phyloP scores from a whole-genome alignment of 1,140 invertebrate genomes.

The Cydia strobilella region DNA sequence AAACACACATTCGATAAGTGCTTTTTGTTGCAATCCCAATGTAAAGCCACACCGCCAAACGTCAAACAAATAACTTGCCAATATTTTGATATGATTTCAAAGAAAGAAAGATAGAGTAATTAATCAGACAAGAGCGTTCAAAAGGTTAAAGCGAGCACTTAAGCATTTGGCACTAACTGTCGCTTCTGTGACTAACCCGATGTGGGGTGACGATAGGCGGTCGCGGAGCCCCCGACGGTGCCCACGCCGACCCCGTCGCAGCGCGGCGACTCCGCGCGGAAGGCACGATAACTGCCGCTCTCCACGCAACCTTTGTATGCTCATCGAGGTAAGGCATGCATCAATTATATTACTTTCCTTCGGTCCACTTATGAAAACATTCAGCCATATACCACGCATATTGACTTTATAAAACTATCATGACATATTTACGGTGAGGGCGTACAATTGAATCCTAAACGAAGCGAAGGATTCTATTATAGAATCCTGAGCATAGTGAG shows the following conservation, averaged over 20 bases:
- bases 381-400: neutral
- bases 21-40: neutral
- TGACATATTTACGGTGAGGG: too few species aligned
- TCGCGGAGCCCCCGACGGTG: slow-evolving; percentile 54
- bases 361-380: slow-evolving; percentile 22
- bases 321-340: slow-evolving; percentile 53
- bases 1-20: neutral
- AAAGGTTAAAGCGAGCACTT: slow-evolving; percentile 2
- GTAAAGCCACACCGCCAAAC: too few species aligned
- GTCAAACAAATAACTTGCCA: too few species aligned
- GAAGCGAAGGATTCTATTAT: too few species aligned
- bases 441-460: too few species aligned
- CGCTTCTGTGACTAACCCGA: slow-evolving; percentile 51
- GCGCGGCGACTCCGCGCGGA: slow-evolving; percentile 64
- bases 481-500: too few species aligned
- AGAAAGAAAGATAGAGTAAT: too few species aligned
- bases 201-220: slow-evolving; percentile 54
- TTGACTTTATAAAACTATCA: too few species aligned
- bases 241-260: slow-evolving; percentile 56
- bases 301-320: slow-evolving; percentile 46
- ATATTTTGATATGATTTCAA: neutral
- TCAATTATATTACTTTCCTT: neutral
- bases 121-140: too few species aligned
- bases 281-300: slow-evolving; percentile 62
- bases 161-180: slow-evolving; percentile 10